These are phyloP conservation scores for Andrena hattorfiana DNA, from an alignment of 2,888 invertebrate species.

Conservation along the genomic window DNA sequence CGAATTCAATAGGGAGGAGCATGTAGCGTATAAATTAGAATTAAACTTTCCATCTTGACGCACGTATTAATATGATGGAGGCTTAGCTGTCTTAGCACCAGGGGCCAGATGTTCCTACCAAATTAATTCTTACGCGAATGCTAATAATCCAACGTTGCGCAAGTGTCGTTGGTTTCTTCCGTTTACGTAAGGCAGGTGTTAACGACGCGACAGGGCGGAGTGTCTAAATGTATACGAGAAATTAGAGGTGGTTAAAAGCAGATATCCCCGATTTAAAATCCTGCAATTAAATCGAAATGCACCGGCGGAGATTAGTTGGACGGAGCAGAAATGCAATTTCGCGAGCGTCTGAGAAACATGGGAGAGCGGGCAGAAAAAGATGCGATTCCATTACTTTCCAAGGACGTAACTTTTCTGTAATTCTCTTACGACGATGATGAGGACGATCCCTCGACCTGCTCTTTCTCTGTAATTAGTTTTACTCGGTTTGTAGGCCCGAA, in stretches of 20 bases:
- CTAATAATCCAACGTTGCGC: constrained; percentile 18
- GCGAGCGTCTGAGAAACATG: constrained; percentile 15
- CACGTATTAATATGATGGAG: background rate
- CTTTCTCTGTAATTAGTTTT: constrained; percentile 68
- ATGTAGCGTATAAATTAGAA: background rate
- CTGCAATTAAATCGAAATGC: constrained; percentile 41
- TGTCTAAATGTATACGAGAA: constrained; percentile 6
- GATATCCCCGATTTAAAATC: constrained; percentile 17
- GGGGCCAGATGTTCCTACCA: background rate
- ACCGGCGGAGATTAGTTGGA: constrained; percentile 42
- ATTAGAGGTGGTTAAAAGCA: background rate
- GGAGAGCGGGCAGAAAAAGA: constrained; percentile 33
- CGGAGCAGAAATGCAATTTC: constrained; percentile 51
- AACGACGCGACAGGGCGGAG: background rate
- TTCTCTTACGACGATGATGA: constrained; percentile 58
- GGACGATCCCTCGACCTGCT: constrained; percentile 42
- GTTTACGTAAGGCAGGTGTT: background rate
- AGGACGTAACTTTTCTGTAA: constrained; percentile 59
- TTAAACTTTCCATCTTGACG: background rate
- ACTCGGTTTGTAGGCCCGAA: constrained; percentile 34
- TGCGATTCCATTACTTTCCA: constrained; percentile 53
- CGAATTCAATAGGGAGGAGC: background rate
- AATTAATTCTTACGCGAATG: constrained; percentile 28
- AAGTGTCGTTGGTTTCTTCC: background rate
- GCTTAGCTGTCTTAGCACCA: constrained; percentile 27